Percentiles rank a stretch among this genome's conserved stretches.
Conservation (phyloP, 2,888 invertebrate genomes). For the Lasioglossum pauxillum region DNA sequence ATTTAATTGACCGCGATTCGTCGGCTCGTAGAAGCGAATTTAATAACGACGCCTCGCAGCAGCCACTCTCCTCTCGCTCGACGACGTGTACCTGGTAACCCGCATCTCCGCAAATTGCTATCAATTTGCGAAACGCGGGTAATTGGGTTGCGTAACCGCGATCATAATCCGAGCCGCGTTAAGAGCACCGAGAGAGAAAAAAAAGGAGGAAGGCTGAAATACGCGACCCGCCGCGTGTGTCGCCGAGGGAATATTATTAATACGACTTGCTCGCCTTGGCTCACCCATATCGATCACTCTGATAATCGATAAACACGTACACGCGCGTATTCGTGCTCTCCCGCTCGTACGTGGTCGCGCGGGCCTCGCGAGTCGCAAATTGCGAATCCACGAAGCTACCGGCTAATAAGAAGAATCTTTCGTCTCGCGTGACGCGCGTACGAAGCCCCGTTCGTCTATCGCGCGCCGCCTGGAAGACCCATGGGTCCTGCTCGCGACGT, state of each 20-base stretch:
- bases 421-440: constrained; percentile 22
- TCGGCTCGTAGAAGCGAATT: constrained; percentile 14
- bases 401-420: constrained; percentile 64
- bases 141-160: constrained; percentile 79
- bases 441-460: not conserved
- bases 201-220: constrained; percentile 55
- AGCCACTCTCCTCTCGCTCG: not conserved
- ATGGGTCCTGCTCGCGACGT: not conserved
- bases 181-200: constrained; percentile 8
- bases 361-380: constrained; percentile 49
- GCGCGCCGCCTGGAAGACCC: constrained; percentile 14
- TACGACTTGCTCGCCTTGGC: constrained; percentile 82
- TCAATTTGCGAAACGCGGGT: constrained; percentile 67
- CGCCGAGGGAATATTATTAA: constrained; percentile 88
- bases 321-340: not conserved
- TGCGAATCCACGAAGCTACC: constrained; percentile 38
- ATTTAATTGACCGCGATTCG: constrained; percentile 15
- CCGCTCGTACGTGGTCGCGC: not conserved
- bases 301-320: constrained; percentile 79
- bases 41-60: not conserved
- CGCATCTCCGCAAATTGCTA: constrained; percentile 62
- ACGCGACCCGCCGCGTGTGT: constrained; percentile 89
- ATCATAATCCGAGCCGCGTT: constrained; percentile 70
- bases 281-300: constrained; percentile 79
- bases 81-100: constrained; percentile 25